Conservation (phyloP, 1,140 invertebrate species). For the Monochamus saltuarius region DNA sequence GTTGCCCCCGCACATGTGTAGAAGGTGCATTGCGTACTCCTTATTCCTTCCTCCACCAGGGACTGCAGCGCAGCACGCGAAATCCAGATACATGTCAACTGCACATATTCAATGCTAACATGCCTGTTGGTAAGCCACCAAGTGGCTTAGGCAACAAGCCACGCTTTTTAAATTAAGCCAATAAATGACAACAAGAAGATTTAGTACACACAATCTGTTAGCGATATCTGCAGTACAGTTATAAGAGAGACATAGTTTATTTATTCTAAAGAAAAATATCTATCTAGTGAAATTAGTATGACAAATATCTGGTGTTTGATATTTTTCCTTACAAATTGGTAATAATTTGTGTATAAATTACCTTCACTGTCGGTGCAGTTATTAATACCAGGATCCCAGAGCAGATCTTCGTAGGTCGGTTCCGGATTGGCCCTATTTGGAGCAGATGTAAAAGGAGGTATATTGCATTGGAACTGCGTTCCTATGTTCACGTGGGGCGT, state of each 20-base stretch:
- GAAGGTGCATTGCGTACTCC: slow-evolving; percentile 89
- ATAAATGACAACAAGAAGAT: background rate
- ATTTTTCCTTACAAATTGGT: background rate
- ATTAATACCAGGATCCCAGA: slow-evolving; percentile 84
- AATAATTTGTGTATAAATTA: slow-evolving; percentile 47
- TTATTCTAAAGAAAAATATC: background rate
- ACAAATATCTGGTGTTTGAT: too few species aligned
- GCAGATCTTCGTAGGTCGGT: slow-evolving; percentile 66
- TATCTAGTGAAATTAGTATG: too few species aligned
- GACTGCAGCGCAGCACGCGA: slow-evolving; percentile 88
- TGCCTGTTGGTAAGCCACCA: too few species aligned
- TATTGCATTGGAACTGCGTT: slow-evolving; percentile 80
- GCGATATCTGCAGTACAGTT: background rate
- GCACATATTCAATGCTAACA: slow-evolving; percentile 24
- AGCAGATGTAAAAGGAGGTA: slow-evolving; percentile 52
- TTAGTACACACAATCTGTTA: background rate
- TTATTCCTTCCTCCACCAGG: slow-evolving; percentile 90
- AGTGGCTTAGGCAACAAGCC: too few species aligned
- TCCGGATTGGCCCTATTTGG: slow-evolving; percentile 49
- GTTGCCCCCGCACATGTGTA: slow-evolving; percentile 84
- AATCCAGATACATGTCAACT: slow-evolving; percentile 87
- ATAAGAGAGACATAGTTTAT: background rate
- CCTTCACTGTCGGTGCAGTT: slow-evolving; percentile 74
- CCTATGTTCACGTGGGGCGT: slow-evolving; percentile 87
- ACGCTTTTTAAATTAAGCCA: too few species aligned